phyloP scores from a whole-genome alignment of 2,888 invertebrate genomes.

The Cephus rjabovi region DNA sequence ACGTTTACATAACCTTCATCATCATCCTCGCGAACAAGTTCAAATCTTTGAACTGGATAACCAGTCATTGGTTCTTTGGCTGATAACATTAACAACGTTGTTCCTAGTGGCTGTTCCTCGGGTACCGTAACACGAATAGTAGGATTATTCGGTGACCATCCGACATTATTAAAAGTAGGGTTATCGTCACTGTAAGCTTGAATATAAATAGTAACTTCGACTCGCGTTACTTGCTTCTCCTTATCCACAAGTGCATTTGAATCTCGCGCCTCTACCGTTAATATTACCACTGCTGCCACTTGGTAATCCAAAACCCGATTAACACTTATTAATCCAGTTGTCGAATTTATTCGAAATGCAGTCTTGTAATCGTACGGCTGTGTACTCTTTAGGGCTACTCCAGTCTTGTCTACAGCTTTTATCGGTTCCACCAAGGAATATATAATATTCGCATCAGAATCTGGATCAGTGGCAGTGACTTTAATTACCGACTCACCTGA shows the following conservation, averaged over 20 bases:
- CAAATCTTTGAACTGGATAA: conserved; percentile 71
- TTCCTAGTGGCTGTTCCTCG: conserved; percentile 83
- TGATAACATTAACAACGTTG: conserved; percentile 75
- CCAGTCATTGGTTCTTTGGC: conserved; percentile 80
- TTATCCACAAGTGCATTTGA: conserved; percentile 76
- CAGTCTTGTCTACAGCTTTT: conserved; percentile 80
- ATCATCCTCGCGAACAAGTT: conserved; percentile 53
- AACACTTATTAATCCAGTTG: conserved; percentile 77
- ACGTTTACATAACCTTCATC: conserved; percentile 61
- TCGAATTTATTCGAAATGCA: conserved; percentile 77
- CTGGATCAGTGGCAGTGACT: conserved; percentile 78
- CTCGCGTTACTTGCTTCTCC: conserved; percentile 74
- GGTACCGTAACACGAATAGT: conserved; percentile 76
- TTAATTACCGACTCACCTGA: conserved; percentile 72
- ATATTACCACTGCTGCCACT: conserved; percentile 78
- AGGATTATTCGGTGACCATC: conserved; percentile 80
- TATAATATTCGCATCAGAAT: conserved; percentile 75
- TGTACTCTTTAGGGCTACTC: conserved; percentile 75
- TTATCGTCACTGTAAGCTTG: conserved; percentile 83
- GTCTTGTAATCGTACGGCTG: conserved; percentile 75
- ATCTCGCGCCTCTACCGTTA: conserved; percentile 79
- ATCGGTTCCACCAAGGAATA: conserved; percentile 78
- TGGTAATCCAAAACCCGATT: conserved; percentile 79
- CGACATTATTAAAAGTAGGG: conserved; percentile 78
- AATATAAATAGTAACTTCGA: conserved; percentile 81